Conservation (phyloP, 2,888 invertebrate genomes). For the Prosopocoilus inquinatus region DNA sequence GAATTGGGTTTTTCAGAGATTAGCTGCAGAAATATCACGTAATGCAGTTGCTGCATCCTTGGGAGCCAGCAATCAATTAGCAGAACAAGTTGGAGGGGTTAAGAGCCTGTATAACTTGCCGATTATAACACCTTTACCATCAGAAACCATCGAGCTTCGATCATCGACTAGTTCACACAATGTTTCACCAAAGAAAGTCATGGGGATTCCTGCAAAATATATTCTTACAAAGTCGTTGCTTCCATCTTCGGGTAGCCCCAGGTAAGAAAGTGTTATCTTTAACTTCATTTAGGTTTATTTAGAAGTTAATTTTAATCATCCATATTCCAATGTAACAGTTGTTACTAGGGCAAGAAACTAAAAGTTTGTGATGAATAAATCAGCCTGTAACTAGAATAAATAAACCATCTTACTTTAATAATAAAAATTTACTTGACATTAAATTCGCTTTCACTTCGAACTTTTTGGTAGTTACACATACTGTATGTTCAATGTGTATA, state of each 20-base stretch:
- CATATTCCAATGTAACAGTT: too few relatives aligned
- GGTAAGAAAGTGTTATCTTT: constrained; percentile 1
- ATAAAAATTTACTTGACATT: too few relatives aligned
- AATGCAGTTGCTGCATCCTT: constrained; percentile 61
- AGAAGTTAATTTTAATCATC: too few relatives aligned
- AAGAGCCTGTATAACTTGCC: constrained; percentile 39
- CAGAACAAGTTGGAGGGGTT: constrained; percentile 32
- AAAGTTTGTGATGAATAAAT: too few relatives aligned
- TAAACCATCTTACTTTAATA: too few relatives aligned
- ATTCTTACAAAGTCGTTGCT: constrained; percentile 15
- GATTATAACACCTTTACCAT: constrained; percentile 22
- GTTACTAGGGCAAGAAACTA: too few relatives aligned
- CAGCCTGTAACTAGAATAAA: too few relatives aligned
- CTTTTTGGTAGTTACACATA: too few relatives aligned
- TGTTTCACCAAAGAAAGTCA: constrained; percentile 16
- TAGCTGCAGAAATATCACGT: constrained; percentile 67
- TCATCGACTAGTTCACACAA: constrained; percentile 17
- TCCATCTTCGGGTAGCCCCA: constrained; percentile 9
- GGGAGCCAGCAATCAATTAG: constrained; percentile 30
- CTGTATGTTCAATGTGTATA: too few relatives aligned
- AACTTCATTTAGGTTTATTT: too few relatives aligned
- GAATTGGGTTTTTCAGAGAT: constrained; percentile 52
- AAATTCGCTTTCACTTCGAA: too few relatives aligned
- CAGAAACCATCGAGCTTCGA: constrained; percentile 21
- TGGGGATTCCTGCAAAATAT: constrained; percentile 17